Evolutionary conservation across 2,888 invertebrate genomes (phyloP).

Genomic region (Helicoverpa assulta): DNA sequence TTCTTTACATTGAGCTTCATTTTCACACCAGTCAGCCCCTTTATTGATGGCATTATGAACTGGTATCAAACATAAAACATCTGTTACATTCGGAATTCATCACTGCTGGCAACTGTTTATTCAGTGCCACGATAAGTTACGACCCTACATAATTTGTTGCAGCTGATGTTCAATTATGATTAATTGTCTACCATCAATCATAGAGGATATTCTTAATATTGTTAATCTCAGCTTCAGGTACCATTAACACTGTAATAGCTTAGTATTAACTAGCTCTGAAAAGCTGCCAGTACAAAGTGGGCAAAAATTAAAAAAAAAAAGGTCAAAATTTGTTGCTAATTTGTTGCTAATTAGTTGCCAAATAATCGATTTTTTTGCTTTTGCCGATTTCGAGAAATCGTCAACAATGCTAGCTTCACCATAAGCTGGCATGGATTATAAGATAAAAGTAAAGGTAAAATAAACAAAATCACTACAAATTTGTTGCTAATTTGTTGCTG

Average conservation of each 20-base stretch:
- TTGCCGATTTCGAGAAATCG: too few relatives aligned
- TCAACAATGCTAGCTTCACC: too few relatives aligned
- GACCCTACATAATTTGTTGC: constrained; percentile 8
- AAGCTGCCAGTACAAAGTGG: too few relatives aligned
- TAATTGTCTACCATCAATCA: constrained; percentile 26
- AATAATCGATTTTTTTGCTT: too few relatives aligned
- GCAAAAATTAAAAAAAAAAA: too few relatives aligned
- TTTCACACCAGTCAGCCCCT: background rate
- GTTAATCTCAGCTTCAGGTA: background rate
- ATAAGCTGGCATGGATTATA: too few relatives aligned
- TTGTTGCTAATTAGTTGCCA: too few relatives aligned
- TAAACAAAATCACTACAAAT: too few relatives aligned
- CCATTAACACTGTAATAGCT: background rate
- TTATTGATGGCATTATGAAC: background rate
- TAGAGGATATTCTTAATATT: constrained; percentile 7
- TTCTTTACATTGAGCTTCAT: background rate
- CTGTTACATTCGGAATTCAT: background rate
- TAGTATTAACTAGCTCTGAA: background rate
- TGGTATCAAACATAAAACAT: background rate
- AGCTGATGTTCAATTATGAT: constrained; percentile 27
- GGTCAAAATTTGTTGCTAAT: too few relatives aligned
- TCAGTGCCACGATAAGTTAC: constrained; percentile 5
- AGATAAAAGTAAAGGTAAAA: too few relatives aligned
- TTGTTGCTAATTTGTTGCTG: too few relatives aligned
- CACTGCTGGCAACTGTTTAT: background rate